phyloP scores from a whole-genome alignment of 2,797 vertebrate genomes.

The Sebastes iracundus region DNA sequence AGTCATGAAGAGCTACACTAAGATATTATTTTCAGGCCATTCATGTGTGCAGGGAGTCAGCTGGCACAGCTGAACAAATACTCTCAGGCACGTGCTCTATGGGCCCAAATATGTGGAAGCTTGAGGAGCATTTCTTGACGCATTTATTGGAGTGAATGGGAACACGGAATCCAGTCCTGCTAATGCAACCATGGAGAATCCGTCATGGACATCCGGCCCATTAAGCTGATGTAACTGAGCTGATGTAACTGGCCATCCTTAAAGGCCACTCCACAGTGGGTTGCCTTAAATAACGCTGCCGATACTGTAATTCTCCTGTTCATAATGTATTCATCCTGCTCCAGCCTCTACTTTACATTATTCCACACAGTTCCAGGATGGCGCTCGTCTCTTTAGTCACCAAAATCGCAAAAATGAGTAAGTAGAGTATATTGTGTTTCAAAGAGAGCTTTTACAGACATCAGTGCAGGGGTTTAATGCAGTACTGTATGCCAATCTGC shows the following conservation, averaged over 20 bases:
- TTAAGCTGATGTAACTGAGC: conserved; percentile 29
- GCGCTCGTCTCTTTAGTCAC: background rate
- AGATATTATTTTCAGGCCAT: background rate
- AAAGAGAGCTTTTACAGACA: conserved; percentile 10
- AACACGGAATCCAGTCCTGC: background rate
- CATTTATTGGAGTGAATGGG: background rate
- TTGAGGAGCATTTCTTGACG: background rate
- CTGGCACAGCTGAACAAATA: background rate
- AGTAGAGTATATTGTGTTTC: conserved; percentile 32
- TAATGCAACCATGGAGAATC: background rate
- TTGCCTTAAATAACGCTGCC: conserved; percentile 13
- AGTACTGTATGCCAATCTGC: conserved; percentile 51
- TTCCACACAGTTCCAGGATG: background rate
- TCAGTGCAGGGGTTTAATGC: conserved; percentile 54
- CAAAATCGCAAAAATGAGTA: background rate
- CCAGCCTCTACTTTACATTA: background rate
- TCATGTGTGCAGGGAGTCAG: background rate
- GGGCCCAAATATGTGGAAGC: background rate
- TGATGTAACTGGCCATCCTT: conserved; percentile 28
- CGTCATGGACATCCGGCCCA: conserved; percentile 4
- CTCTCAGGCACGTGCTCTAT: background rate
- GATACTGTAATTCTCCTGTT: background rate
- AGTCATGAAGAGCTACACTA: background rate
- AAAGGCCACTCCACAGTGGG: background rate
- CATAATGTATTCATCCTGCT: conserved; percentile 1